These are phyloP conservation scores for Phrynosoma platyrhinos DNA, from an alignment of 2,113 vertebrate genomes.

Conservation along the genomic window DNA sequence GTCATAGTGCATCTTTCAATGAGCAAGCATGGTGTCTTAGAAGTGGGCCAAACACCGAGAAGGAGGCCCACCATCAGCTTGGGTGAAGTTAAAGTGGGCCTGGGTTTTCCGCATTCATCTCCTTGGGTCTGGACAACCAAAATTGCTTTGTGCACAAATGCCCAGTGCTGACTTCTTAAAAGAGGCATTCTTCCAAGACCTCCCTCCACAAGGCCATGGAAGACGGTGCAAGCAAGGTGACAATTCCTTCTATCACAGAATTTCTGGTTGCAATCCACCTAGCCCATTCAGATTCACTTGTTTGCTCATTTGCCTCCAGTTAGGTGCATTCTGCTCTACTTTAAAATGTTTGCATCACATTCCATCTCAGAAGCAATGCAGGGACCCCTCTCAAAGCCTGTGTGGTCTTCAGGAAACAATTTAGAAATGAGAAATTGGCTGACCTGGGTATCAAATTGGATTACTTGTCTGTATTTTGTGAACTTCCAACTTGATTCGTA, in stretches of 20 bases:
- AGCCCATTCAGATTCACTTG: conserved; percentile 78
- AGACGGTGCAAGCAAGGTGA: not conserved
- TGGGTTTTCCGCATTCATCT: conserved; percentile 20
- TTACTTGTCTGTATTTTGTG: not conserved
- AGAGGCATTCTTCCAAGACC: not conserved
- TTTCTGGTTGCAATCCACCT: conserved; percentile 53
- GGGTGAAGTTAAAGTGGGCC: conserved; percentile 3
- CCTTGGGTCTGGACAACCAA: conserved; percentile 28
- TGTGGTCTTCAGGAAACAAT: conserved; percentile 41
- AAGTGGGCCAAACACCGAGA: conserved; percentile 39
- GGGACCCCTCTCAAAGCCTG: conserved; percentile 10
- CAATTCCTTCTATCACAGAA: too few relatives aligned
- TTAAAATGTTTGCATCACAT: conserved; percentile 56
- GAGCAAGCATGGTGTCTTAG: conserved; percentile 80
- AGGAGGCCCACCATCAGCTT: conserved; percentile 35
- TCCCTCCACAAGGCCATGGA: not conserved
- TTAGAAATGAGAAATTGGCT: not conserved
- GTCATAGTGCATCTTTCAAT: conserved; percentile 59
- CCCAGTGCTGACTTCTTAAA: not conserved
- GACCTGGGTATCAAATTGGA: not conserved
- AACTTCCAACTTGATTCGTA: too few relatives aligned
- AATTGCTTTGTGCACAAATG: not conserved
- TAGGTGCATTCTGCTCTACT: conserved; percentile 50
- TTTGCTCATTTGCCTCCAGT: conserved; percentile 73
- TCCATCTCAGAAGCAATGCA: conserved; percentile 65